These are phyloP conservation scores for Acholoe squamosa DNA, from an alignment of 2,888 invertebrate species.

Conservation along the genomic window DNA sequence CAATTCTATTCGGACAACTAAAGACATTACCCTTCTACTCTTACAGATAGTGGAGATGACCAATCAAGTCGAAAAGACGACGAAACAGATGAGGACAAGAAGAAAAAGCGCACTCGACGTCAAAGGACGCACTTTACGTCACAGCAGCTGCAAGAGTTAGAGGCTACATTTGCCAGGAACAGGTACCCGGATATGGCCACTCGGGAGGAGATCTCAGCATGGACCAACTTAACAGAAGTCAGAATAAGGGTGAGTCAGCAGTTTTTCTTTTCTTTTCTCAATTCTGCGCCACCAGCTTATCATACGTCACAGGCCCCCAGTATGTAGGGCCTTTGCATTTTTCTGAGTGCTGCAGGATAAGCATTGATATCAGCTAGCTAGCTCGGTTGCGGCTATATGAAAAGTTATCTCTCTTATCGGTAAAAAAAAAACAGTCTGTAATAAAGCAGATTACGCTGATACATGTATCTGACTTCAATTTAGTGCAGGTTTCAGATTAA, in stretches of 20 bases:
- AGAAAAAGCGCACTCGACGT: conserved; percentile 87
- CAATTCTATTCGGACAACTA: too few relatives aligned
- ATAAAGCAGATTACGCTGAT: too few relatives aligned
- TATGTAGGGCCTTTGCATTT: too few relatives aligned
- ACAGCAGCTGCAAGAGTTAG: conserved; percentile 96
- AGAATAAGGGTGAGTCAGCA: conserved; percentile 95
- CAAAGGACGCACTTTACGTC: conserved; percentile 99
- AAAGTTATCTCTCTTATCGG: too few relatives aligned
- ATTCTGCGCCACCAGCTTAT: too few relatives aligned
- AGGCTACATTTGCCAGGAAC: conserved; percentile 98
- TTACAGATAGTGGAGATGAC: conserved; percentile 43
- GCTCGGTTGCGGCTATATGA: too few relatives aligned
- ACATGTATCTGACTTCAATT: too few relatives aligned
- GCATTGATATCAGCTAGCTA: too few relatives aligned
- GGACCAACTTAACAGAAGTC: conserved; percentile 99
- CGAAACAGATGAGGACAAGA: conserved; percentile 81
- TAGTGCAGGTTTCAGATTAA: too few relatives aligned
- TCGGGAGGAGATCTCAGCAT: conserved; percentile 99
- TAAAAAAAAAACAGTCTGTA: too few relatives aligned
- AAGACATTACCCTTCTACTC: neutral
- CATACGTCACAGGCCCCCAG: too few relatives aligned
- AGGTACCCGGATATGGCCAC: conserved; percentile 99
- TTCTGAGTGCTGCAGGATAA: too few relatives aligned
- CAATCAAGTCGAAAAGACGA: conserved; percentile 23
- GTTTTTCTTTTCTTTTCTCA: neutral